phyloP scores from a whole-genome alignment of 1,140 invertebrate genomes.

The Drosophila yakuba region DNA sequence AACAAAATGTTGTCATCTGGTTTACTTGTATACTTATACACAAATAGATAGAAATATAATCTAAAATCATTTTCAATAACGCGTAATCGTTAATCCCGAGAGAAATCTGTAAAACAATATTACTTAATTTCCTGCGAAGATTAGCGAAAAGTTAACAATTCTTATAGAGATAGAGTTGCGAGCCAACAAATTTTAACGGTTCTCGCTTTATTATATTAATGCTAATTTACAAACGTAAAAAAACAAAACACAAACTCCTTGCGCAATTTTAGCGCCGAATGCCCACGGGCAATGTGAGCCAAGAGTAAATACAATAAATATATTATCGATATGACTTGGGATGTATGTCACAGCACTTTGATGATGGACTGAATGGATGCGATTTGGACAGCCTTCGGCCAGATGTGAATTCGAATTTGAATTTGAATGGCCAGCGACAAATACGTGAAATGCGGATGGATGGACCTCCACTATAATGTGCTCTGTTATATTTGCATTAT shows the following conservation, averaged over 20 bases:
- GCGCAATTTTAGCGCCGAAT: slow-evolving; percentile 19
- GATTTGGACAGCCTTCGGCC: slow-evolving; percentile 55
- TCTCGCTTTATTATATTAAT: slow-evolving; percentile 14
- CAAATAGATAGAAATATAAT: too few species aligned
- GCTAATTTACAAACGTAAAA: slow-evolving; percentile 4
- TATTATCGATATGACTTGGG: slow-evolving; percentile 19
- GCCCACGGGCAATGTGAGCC: slow-evolving; percentile 16
- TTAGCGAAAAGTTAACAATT: not conserved
- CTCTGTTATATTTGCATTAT: slow-evolving; percentile 68
- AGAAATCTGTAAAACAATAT: slow-evolving; percentile 17
- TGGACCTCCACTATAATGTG: slow-evolving; percentile 46
- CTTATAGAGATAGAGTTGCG: not conserved
- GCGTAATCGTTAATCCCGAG: too few species aligned
- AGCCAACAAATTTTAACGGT: slow-evolving; percentile 7
- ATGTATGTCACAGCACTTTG: slow-evolving; percentile 33
- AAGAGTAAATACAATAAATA: slow-evolving; percentile 17
- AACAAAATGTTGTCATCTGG: too few species aligned
- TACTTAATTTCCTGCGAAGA: slow-evolving; percentile 12
- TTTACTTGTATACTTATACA: too few species aligned
- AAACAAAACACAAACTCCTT: slow-evolving; percentile 4
- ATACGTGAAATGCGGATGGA: slow-evolving; percentile 63
- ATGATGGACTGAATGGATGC: slow-evolving; percentile 12
- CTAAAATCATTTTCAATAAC: too few species aligned
- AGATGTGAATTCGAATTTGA: slow-evolving; percentile 43
- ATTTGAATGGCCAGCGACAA: slow-evolving; percentile 50